Conservation (phyloP, 2,797 vertebrate genomes). For the Pseudomugil gertrudae region DNA sequence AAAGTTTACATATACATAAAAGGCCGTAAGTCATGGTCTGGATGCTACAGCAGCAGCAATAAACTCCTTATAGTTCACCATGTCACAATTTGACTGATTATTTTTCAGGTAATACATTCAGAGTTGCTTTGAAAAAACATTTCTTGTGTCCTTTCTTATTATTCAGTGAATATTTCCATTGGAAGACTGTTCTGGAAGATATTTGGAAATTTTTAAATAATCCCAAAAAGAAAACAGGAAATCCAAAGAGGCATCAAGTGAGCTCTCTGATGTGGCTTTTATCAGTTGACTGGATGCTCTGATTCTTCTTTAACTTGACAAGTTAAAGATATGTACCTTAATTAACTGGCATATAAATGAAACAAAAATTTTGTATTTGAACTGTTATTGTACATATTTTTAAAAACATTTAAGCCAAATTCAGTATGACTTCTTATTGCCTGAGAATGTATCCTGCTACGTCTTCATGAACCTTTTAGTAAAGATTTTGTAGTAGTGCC, state of each 20-base stretch:
- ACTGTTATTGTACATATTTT: conserved; percentile 3
- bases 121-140: conserved; percentile 27
- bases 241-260: conserved; percentile 10
- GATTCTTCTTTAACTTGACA: conserved; percentile 2
- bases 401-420: conserved; percentile 11
- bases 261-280: not conserved
- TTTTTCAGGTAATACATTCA: conserved; percentile 60
- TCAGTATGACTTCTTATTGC: conserved; percentile 40
- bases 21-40: conserved; percentile 27
- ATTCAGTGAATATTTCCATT: conserved; percentile 38
- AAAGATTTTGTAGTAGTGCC: conserved; percentile 26
- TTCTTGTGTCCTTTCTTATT: conserved; percentile 32
- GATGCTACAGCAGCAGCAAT: conserved; percentile 44
- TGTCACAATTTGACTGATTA: conserved; percentile 20
- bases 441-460: conserved; percentile 46
- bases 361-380: conserved; percentile 27
- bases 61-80: conserved; percentile 20
- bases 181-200: conserved; percentile 68
- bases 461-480: conserved; percentile 38
- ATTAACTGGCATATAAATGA: conserved; percentile 1
- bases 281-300: not conserved
- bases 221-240: conserved; percentile 12
- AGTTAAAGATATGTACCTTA: not conserved
- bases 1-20: conserved; percentile 61
- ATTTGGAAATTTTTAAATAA: conserved; percentile 18